A percentile compares a stretch with the other conserved stretches of the same genome.
phyloP scores from a whole-genome alignment of 2,888 invertebrate genomes.

The Deilephila elpenor region DNA sequence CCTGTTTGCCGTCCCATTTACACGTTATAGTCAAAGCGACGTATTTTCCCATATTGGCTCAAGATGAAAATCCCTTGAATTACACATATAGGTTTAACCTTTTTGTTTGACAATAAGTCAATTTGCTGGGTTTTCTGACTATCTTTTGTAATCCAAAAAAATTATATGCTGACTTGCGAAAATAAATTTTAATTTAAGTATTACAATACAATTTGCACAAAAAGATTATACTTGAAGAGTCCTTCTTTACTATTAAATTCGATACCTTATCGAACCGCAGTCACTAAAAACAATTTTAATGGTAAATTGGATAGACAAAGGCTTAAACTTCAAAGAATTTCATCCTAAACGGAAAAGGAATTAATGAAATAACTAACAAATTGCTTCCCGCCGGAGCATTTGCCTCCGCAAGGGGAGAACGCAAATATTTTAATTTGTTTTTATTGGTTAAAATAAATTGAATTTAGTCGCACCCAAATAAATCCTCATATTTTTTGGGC shows the following conservation, averaged over 20 bases:
- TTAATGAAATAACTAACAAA: constrained; percentile 27
- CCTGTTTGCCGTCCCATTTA: neutral
- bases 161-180: too few species aligned
- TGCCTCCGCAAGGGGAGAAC: neutral
- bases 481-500: neutral
- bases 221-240: too few species aligned
- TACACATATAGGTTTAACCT: neutral
- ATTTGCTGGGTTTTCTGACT: too few species aligned
- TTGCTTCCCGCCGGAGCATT: constrained; percentile 7
- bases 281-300: constrained; percentile 10
- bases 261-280: neutral
- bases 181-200: too few species aligned
- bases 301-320: constrained; percentile 5
- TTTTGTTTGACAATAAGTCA: neutral
- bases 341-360: constrained; percentile 14
- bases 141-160: too few species aligned
- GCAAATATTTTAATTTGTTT: constrained; percentile 20
- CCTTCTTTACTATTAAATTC: neutral
- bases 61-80: neutral
- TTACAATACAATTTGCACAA: too few species aligned
- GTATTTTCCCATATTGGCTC: neutral
- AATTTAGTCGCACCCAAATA: neutral
- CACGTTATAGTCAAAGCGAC: neutral
- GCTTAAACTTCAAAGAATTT: constrained; percentile 15
- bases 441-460: constrained; percentile 10